Percentiles rank a stretch among this genome's conserved stretches.
Evolutionary conservation across 2,797 vertebrate genomes (phyloP).

Genomic region (Cuculus canorus): DNA sequence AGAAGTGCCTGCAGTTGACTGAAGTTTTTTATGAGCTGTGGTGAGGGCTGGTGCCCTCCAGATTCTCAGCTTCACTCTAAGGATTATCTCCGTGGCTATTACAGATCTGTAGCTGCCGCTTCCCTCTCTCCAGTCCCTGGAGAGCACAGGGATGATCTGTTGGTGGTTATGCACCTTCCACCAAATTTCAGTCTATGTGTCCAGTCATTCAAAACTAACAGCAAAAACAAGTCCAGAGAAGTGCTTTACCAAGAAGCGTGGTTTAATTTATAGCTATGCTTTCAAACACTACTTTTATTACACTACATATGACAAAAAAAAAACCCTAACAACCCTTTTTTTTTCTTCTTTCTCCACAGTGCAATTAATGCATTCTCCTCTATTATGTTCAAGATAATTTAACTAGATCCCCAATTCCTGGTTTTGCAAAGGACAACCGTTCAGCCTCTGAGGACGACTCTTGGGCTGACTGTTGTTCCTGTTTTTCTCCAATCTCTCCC

Average conservation of each 20-base stretch:
- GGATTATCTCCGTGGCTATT: not conserved
- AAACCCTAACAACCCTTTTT: not conserved
- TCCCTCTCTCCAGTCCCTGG: not conserved
- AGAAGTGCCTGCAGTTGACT: not conserved
- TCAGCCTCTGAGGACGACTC: not conserved
- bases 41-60: not conserved
- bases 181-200: fast-evolving
- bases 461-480: not conserved
- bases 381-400: not conserved
- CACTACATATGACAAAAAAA: not conserved
- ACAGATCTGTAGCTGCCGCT: not conserved
- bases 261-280: not conserved
- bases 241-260: not conserved
- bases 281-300: not conserved
- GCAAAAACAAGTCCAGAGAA: not conserved
- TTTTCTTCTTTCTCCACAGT: not conserved
- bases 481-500: not conserved
- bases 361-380: not conserved
- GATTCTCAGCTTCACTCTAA: not conserved
- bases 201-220: not conserved
- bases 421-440: not conserved
- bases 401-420: not conserved
- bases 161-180: not conserved
- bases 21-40: not conserved
- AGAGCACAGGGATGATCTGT: not conserved